These are phyloP conservation scores for Drosophila asahinai DNA, from an alignment of 1,140 invertebrate species.

Conservation along the genomic window DNA sequence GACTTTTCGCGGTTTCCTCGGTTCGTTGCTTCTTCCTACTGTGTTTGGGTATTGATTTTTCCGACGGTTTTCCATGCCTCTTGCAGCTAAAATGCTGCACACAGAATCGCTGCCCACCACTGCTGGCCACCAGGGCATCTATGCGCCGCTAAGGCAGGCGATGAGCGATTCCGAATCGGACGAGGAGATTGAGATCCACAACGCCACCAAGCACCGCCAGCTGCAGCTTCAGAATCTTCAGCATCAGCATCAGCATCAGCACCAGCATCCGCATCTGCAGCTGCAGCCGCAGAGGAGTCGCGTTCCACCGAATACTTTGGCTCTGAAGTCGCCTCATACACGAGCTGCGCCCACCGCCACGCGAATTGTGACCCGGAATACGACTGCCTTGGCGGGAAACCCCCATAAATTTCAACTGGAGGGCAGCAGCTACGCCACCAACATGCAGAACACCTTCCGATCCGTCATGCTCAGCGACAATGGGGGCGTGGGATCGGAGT, in stretches of 20 bases:
- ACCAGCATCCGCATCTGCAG: constrained; percentile 24
- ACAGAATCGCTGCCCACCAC: constrained; percentile 67
- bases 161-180: constrained; percentile 91
- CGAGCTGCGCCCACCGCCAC: constrained; percentile 45
- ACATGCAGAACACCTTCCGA: constrained; percentile 82
- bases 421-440: constrained; percentile 69
- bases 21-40: background rate
- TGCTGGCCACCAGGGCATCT: constrained; percentile 86
- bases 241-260: constrained; percentile 34
- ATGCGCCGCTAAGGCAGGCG: constrained; percentile 90
- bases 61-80: constrained; percentile 6
- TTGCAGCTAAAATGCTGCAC: constrained; percentile 83
- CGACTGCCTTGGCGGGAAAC: constrained; percentile 17
- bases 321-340: constrained; percentile 64
- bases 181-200: constrained; percentile 89
- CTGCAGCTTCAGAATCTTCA: constrained; percentile 37
- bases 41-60: constrained; percentile 65
- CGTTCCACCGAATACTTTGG: constrained; percentile 66
- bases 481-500: constrained; percentile 74
- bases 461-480: constrained; percentile 87
- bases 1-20: background rate
- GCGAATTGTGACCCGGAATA: constrained; percentile 35
- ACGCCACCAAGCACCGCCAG: constrained; percentile 75
- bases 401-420: constrained; percentile 55
- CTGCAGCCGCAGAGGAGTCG: constrained; percentile 73